Evolutionary conservation across 2,888 invertebrate species (phyloP).

Genomic region (Theretra japonica): DNA sequence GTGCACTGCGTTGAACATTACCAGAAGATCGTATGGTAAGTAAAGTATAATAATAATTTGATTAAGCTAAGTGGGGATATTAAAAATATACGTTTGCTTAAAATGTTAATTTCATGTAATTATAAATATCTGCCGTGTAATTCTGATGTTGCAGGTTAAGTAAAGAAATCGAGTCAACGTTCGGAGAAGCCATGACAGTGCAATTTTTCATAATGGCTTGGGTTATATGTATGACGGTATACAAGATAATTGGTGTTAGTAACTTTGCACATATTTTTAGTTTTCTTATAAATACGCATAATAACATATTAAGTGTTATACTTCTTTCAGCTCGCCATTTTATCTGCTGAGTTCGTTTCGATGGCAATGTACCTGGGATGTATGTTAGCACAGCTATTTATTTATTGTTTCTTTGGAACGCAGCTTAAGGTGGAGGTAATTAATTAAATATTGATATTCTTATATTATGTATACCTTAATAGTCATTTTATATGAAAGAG

Average conservation of each 20-base stretch:
- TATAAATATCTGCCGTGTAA: neutral
- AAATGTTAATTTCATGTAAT: no score
- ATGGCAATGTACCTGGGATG: slow-evolving; percentile 67
- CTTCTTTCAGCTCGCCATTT: slow-evolving; percentile 60
- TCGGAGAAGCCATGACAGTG: slow-evolving; percentile 65
- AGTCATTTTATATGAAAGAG: no score
- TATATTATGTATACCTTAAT: neutral
- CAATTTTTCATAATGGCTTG: slow-evolving; percentile 69
- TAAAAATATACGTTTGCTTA: no score
- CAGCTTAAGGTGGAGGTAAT: slow-evolving; percentile 67
- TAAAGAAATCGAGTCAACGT: slow-evolving; percentile 68
- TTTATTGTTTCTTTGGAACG: slow-evolving; percentile 75
- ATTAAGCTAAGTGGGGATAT: no score
- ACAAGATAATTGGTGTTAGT: slow-evolving; percentile 71
- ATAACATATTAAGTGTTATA: neutral
- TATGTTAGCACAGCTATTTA: slow-evolving; percentile 70
- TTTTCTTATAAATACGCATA: neutral
- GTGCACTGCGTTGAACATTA: slow-evolving; percentile 63
- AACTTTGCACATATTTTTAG: slow-evolving; percentile 8
- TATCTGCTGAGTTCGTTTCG: slow-evolving; percentile 67
- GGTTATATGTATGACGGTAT: slow-evolving; percentile 77
- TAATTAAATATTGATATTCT: neutral
- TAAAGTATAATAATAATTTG: neutral
- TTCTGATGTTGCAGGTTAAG: slow-evolving; percentile 53
- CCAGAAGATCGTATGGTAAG: slow-evolving; percentile 62